A percentile compares a stretch with the other conserved stretches of the same genome.
Evolutionary conservation across 1,140 invertebrate genomes (phyloP).

Genomic region (Argopecten irradians): DNA sequence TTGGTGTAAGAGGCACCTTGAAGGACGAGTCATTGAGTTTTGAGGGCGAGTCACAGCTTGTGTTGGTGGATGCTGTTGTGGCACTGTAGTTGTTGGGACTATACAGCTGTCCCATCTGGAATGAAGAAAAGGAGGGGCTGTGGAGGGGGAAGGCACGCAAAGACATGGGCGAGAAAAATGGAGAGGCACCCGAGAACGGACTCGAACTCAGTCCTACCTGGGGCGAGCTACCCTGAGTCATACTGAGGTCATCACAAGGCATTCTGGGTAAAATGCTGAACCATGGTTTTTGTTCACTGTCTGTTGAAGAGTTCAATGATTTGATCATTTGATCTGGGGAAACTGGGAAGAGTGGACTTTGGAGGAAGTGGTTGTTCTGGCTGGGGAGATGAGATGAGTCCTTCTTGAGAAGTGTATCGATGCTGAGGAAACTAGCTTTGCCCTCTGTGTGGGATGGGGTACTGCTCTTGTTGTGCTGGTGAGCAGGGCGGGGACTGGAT

Average conservation of each 20-base stretch:
- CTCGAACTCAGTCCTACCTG: conserved; percentile 47
- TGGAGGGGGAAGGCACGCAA: conserved; percentile 72
- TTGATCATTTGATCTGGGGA: conserved; percentile 58
- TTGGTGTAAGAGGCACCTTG: conserved; percentile 66
- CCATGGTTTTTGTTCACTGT: conserved; percentile 78
- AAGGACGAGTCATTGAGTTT: conserved; percentile 54
- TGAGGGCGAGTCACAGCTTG: conserved; percentile 44
- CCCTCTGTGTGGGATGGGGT: conserved; percentile 44
- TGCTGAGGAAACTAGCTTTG: conserved; percentile 69
- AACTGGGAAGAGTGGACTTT: conserved; percentile 54
- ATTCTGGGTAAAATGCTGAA: conserved; percentile 82
- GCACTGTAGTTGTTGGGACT: conserved; percentile 43
- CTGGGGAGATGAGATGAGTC: conserved; percentile 50
- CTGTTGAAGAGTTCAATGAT: conserved; percentile 49
- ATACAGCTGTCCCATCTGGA: conserved; percentile 64
- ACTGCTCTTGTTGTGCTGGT: conserved; percentile 50
- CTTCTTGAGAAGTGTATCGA: conserved; percentile 71
- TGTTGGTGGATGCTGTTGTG: conserved; percentile 43
- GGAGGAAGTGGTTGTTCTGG: conserved; percentile 57
- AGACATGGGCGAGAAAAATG: conserved; percentile 82
- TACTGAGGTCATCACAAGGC: conserved; percentile 80
- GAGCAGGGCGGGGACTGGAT: conserved; percentile 54
- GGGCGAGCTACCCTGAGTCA: conserved; percentile 62
- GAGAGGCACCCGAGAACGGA: conserved; percentile 52
- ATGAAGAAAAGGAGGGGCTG: conserved; percentile 65